Base-by-base conservation (phyloP, 2,888 invertebrate species). In the Dryadula phaetusa region DNA sequence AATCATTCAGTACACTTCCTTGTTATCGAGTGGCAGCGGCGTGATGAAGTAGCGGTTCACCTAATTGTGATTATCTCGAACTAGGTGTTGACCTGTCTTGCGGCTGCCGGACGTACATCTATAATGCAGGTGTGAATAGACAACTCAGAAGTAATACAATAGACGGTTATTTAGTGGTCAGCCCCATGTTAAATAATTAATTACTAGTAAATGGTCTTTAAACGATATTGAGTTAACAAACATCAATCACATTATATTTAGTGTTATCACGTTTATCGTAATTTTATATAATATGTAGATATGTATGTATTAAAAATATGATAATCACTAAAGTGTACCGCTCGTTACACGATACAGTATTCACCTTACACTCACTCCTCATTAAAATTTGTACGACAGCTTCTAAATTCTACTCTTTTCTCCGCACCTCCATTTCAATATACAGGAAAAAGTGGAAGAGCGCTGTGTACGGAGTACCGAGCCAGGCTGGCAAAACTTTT, bases 361-460 rank as follows among this genome's bases (percentile, higher is more conserved):
- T 83, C 84, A 86, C 86, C 87, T 87, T 86, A 71, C 58, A 62
- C 88, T 84, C 87, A 86, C 85, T 90, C 86, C 90, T 92, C 92
- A 92, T 92, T 92, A 92, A 91, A 92, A 91, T 92, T 90, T 92
- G 90, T 87, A 87, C 90, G 89, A 88, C 88, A 89, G 88, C 89
- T 84, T 90, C 91, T 92, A 91, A 92, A 92, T 90, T 91, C 90
- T 90, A 91, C 90, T 90, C 91, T 92, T 90, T 91, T 91, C 91
- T 90, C 90, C 84, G 90, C 88, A 90, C 92, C 91, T 92, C 90
- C 90, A 90, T 92, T 92, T 92, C 92, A 92, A 92, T 92, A 89
- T 90, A 92, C 91, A 91, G 92, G 92, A 92, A 92, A 92, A 92
- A 92, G 88, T 92, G 87, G 90, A 91, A 90, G 90, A 91, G 92